phyloP scores from a whole-genome alignment of 2,888 invertebrate species.

The Tetanocera ferruginea region DNA sequence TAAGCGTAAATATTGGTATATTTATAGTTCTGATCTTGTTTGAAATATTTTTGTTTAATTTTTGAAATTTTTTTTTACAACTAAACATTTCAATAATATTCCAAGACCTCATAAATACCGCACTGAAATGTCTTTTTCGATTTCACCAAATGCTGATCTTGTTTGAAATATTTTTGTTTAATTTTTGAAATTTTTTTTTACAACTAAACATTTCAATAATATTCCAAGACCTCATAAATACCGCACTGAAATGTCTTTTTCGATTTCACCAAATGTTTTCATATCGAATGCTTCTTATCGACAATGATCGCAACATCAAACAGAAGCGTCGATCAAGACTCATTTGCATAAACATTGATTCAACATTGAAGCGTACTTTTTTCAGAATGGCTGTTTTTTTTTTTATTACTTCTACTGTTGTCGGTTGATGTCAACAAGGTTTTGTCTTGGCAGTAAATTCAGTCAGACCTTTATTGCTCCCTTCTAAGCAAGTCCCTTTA shows the following conservation, averaged over 20 bases:
- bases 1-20: no score
- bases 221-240: no score
- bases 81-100: no score
- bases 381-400: background rate
- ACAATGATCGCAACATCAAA: conserved; percentile 35
- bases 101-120: no score
- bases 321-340: conserved; percentile 34
- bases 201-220: no score
- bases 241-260: background rate
- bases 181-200: no score
- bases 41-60: no score
- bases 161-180: no score
- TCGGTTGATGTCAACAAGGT: background rate
- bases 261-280: conserved; percentile 17
- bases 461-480: background rate
- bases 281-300: conserved; percentile 13
- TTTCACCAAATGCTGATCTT: background rate
- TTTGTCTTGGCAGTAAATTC: background rate
- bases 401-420: background rate
- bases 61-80: no score
- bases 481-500: background rate
- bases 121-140: background rate
- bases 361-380: conserved; percentile 23
- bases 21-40: no score
- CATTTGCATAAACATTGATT: conserved; percentile 36